Evolutionary conservation across 1,140 invertebrate genomes (phyloP), one percentile per base, ranked within the genome.

Genomic region (Argopecten irradians): DNA sequence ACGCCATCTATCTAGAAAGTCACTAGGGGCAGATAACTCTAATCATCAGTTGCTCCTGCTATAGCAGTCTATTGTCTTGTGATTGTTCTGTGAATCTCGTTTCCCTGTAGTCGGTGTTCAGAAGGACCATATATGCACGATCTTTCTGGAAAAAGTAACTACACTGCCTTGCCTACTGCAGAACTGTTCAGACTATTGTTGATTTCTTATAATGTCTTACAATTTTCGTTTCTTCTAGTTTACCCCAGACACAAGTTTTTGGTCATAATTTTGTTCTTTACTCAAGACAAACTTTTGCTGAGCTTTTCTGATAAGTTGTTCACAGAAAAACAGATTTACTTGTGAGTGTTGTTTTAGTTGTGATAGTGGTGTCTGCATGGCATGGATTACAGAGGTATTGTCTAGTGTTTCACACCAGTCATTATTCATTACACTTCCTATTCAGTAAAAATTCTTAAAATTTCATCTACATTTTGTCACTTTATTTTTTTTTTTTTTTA

Each of bases 21-120:
- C 43, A 71, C 55, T 71, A 71, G 55, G 55, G 55, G 11, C 55
- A 71, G 55, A 71, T n/a, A 71, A 71, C 55, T 71, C 55, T 46
- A 16, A 46, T 46, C 16, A 71, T 71, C 55, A 71, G 55, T 71
- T n/a, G 28, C 55, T 71, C 55, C 55, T 71, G 55, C 55, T 16
- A n/a, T 16, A 71, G n/a, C 28, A 71, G 55, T 28, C 55, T 71
- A n/a, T 71, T 71, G 55, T 71, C 28, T 71, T 71, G 55, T 71
- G 55, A 71, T n/a, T n/a, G 55, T 71, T n/a, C 28, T 71, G 55
- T 71, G 55, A 71, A 71, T 71, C 55, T 71, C 28, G 55, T 71
- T 71, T 71, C 55, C 28, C 28, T 28, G 55, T 71, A 28, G 55
- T 71, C 16, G 22, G 28, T 71, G n/a, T 71, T 71, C n/a, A 28